phyloP scores from a whole-genome alignment of 2,888 invertebrate species.

The Ectobius pallidus region DNA sequence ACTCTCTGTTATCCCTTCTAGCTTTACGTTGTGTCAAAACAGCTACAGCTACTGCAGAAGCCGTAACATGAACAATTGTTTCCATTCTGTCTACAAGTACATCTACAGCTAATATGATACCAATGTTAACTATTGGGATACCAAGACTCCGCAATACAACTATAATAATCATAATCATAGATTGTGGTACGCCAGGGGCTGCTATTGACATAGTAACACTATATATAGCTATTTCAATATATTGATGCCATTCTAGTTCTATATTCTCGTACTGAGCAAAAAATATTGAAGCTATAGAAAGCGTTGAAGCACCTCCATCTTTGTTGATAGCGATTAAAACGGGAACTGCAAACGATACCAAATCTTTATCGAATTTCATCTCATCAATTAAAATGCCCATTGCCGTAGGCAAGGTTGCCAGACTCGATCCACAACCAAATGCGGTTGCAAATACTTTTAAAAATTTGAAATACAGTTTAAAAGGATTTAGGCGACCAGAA shows the following conservation, averaged over 20 bases:
- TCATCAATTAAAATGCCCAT: not conserved
- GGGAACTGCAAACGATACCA: not conserved
- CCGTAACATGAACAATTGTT: not conserved
- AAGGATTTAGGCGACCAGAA: not conserved
- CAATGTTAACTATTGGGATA: not conserved
- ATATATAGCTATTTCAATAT: not conserved
- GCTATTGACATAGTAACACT: not conserved
- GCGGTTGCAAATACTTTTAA: not conserved
- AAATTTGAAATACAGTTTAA: not conserved
- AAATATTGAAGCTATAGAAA: not conserved
- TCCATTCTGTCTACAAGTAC: not conserved
- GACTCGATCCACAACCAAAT: not conserved
- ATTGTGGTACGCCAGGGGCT: not conserved
- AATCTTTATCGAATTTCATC: not conserved
- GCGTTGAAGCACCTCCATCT: not conserved
- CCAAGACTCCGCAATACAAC: not conserved
- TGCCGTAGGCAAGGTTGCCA: not conserved
- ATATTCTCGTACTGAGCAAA: not conserved
- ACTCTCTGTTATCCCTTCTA: too few relatives aligned
- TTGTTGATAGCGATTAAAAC: not conserved
- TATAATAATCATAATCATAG: not conserved
- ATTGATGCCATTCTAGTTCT: not conserved
- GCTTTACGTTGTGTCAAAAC: too few relatives aligned
- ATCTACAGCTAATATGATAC: not conserved
- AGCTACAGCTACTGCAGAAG: not conserved